Percentiles rank a stretch among this genome's conserved stretches.
phyloP scores from a whole-genome alignment of 2,888 invertebrate species.

The Yponomeuta evonymella region DNA sequence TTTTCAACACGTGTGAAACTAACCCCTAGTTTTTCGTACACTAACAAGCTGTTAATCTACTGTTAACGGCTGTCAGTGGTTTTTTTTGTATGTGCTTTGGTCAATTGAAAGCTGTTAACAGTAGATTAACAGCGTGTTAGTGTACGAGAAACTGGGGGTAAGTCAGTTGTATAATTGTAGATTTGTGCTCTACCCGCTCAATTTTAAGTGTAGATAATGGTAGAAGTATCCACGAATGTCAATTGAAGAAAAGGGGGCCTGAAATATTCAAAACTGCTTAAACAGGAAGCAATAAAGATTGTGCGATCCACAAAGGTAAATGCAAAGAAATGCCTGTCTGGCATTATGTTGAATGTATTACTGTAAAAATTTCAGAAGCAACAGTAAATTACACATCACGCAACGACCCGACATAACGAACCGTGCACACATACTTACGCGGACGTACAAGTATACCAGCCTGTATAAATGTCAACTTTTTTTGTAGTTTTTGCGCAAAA shows the following conservation, averaged over 20 bases:
- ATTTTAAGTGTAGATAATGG: background rate
- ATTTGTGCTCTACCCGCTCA: no score
- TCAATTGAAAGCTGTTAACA: no score
- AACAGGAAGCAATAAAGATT: background rate
- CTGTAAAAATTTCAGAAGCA: slow-evolving; percentile 10
- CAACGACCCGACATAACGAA: slow-evolving; percentile 1
- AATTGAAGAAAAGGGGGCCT: background rate
- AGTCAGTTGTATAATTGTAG: background rate
- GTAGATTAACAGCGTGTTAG: background rate
- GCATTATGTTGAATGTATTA: slow-evolving; percentile 1
- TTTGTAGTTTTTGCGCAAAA: slow-evolving; percentile 55
- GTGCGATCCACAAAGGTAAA: background rate
- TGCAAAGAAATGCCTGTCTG: background rate
- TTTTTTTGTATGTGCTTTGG: no score
- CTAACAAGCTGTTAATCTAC: no score
- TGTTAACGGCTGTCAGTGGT: no score
- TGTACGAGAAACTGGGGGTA: background rate
- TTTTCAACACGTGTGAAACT: background rate
- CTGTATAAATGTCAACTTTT: slow-evolving; percentile 51
- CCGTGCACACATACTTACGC: background rate
- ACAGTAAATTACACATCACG: slow-evolving; percentile 2
- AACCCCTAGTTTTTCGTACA: background rate
- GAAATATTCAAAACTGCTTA: background rate
- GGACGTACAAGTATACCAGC: background rate
- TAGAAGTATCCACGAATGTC: background rate